Conservation (phyloP, 2,888 invertebrate genomes). For the Tetranychus truncatus region DNA sequence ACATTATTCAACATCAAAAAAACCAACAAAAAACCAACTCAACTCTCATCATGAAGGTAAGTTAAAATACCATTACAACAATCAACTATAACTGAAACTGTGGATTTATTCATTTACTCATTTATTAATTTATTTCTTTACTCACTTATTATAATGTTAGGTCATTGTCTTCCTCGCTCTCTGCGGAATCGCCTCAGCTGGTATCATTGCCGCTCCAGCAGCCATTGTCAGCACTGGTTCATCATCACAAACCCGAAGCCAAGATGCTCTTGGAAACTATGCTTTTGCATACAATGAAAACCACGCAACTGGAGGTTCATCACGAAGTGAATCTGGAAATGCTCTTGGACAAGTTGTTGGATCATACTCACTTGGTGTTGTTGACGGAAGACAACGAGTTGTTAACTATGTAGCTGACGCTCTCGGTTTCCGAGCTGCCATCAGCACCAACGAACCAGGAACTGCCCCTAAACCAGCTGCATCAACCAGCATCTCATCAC, state of each 20-base stretch:
- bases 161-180: slow-evolving; percentile 7
- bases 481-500: slow-evolving; percentile 3
- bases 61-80: neutral
- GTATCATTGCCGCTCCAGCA: neutral
- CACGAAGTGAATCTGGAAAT: slow-evolving; percentile 26
- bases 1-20: neutral
- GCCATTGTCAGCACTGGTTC: slow-evolving; percentile 23
- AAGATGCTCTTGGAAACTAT: slow-evolving; percentile 28
- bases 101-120: too few species aligned
- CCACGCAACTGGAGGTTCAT: slow-evolving; percentile 27
- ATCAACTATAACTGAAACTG: neutral
- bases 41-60: slow-evolving; percentile 9
- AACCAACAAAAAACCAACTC: neutral
- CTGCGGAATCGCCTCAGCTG: neutral
- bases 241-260: slow-evolving; percentile 26
- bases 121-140: neutral
- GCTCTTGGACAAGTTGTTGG: slow-evolving; percentile 25
- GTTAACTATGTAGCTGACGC: slow-evolving; percentile 28
- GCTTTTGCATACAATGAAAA: slow-evolving; percentile 28
- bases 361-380: slow-evolving; percentile 27
- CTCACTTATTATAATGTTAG: neutral
- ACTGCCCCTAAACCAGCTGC: slow-evolving; percentile 16
- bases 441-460: slow-evolving; percentile 27
- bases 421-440: slow-evolving; percentile 25
- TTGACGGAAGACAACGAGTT: slow-evolving; percentile 27